phyloP scores from a whole-genome alignment of 2,113 vertebrate genomes.

The Taurulus bubalis region DNA sequence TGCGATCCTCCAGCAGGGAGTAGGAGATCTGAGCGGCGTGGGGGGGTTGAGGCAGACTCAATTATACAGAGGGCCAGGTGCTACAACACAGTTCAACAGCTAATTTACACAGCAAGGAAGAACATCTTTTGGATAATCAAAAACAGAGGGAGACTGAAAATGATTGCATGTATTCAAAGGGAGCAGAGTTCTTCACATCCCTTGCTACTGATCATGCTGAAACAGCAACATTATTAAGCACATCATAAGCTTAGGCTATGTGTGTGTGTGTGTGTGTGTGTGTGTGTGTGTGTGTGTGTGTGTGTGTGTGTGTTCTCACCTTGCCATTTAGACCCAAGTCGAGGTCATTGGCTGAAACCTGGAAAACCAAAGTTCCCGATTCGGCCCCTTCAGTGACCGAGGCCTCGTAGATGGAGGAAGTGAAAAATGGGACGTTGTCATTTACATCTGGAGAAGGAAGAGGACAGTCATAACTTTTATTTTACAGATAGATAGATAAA shows the following conservation, averaged over 20 bases:
- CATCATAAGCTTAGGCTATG: too few relatives aligned
- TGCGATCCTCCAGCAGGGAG: conserved; percentile 88
- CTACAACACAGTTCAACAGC: background rate
- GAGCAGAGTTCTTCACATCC: background rate
- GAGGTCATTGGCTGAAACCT: conserved; percentile 89
- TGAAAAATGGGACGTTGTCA: conserved; percentile 94
- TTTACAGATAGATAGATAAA: background rate
- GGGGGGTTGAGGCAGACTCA: background rate
- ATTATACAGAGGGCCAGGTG: background rate
- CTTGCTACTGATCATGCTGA: background rate
- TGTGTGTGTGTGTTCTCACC: conserved; percentile 64
- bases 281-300: background rate
- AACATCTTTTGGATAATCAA: background rate
- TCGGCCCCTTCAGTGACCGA: conserved; percentile 87
- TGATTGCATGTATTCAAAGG: background rate
- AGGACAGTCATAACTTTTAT: background rate
- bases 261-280: background rate
- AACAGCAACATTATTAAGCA: background rate
- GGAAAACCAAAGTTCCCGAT: conserved; percentile 86
- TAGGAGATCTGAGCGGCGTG: conserved; percentile 85
- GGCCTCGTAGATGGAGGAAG: conserved; percentile 91
- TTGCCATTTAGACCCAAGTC: conserved; percentile 90
- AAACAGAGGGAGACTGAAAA: background rate
- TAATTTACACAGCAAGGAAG: conserved; percentile 5
- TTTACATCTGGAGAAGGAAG: conserved; percentile 87